Base-by-base conservation (phyloP, 2,888 invertebrate genomes). In the Monoplex corrugatus region DNA sequence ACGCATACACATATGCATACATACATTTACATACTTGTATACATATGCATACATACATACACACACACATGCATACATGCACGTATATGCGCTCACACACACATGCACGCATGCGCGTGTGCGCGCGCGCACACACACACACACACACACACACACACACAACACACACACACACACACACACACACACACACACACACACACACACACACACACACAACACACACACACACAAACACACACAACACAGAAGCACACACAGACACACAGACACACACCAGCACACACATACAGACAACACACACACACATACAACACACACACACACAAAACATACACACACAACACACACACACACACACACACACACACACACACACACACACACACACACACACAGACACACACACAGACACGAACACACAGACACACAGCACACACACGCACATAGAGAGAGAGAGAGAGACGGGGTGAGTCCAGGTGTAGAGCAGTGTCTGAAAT, bases 81-180 rank as follows among this genome's bases (percentile, higher is more conserved):
- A 68, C 63, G 28, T n/a, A 68, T n/a, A 68, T n/a, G 28, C 63
- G 28, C 63, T 28, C 63, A 68, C 28, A 68, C 63, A 68, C 28
- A 23, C 5, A 68, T n/a, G 28, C 8, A 68, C 63, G 28, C 8
- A 68, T n/a, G 28, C 28, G 28, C 5, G 28, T n/a, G 3, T n/a
- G 3, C 8, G 28, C 63, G 28, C 63, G 28, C 63, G 28, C 28
- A 68, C 63, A 68, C 63, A n/a, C n/a, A n/a, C 63, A 68, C 63
- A 68, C 8, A 68, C 63, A 68, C 63, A 68, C 63, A 68, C 63
- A 68, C 63, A 68, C 63, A 68, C 63, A 68, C 63, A 68, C 63
- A 68, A 68, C 63, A 68, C 63, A 68, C 63, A 68, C 63, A 50
- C 63, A 68, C 63, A 68, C 63, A 68, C 63, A 68, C 63, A 23